phyloP scores from a whole-genome alignment of 2,888 invertebrate genomes.

The Himalopsyche kuldschensis region DNA sequence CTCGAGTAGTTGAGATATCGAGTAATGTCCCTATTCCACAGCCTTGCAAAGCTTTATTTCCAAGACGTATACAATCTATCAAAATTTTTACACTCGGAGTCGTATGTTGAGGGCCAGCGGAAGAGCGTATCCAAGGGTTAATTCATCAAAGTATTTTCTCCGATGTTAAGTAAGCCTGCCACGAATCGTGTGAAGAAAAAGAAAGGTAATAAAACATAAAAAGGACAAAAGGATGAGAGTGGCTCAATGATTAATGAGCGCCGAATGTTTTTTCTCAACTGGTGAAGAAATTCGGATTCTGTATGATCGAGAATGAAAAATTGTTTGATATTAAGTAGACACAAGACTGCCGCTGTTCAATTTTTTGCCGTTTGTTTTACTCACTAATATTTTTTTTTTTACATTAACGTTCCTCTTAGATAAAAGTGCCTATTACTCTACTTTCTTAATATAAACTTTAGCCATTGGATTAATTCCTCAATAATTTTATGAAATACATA shows the following conservation, averaged over 20 bases:
- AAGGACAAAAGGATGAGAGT: neutral
- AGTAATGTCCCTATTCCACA: no score
- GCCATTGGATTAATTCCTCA: no score
- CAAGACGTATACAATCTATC: no score
- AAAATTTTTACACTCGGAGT: no score
- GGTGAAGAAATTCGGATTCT: neutral
- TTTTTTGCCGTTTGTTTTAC: neutral
- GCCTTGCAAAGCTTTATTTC: no score
- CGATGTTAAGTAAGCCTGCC: neutral
- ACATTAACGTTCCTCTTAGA: neutral
- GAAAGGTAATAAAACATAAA: neutral
- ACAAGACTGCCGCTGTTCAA: neutral
- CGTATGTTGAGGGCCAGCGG: neutral
- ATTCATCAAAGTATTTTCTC: neutral
- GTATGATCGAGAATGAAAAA: neutral
- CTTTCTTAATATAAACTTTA: no score
- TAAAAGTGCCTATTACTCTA: no score
- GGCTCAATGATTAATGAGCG: neutral
- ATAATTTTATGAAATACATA: no score
- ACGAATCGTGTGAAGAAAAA: neutral
- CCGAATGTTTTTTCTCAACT: neutral
- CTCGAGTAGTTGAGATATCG: no score
- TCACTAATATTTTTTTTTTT: neutral
- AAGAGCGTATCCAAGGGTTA: neutral
- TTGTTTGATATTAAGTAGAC: neutral